phyloP scores from a whole-genome alignment of 1,140 invertebrate genomes.

The Listronotus oregonensis region DNA sequence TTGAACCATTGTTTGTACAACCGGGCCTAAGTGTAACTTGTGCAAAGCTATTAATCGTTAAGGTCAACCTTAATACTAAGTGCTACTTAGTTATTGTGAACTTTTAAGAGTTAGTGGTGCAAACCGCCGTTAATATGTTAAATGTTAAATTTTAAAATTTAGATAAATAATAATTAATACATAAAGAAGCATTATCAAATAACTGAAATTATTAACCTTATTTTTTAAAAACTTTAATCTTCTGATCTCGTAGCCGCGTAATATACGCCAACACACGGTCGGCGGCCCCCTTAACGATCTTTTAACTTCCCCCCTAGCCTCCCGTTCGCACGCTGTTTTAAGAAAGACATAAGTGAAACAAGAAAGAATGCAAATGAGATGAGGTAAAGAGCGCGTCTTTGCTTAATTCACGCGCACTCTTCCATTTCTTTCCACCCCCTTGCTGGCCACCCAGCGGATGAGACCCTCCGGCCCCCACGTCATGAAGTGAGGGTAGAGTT shows the following conservation, averaged over 20 bases:
- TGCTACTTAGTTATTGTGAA: no score
- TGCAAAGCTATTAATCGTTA: no score
- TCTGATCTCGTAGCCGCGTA: constrained; percentile 24
- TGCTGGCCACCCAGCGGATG: constrained; percentile 36
- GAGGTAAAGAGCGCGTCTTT: constrained; percentile 54
- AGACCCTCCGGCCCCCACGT: constrained; percentile 37
- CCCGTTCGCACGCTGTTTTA: constrained; percentile 28
- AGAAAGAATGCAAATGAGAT: constrained; percentile 56
- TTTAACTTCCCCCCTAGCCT: constrained; percentile 21
- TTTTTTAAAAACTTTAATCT: constrained; percentile 4
- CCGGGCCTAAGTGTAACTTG: no score
- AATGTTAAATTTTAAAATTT: no score
- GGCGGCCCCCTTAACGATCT: constrained; percentile 33
- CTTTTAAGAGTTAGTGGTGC: no score
- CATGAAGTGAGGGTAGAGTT: constrained; percentile 52
- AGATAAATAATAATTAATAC: no score
- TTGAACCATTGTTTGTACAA: no score
- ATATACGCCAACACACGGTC: constrained; percentile 27
- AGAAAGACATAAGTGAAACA: constrained; percentile 51
- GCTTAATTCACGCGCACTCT: constrained; percentile 56
- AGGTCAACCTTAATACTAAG: no score
- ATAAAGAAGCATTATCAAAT: background rate
- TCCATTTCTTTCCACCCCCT: constrained; percentile 51
- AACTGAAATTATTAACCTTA: constrained; percentile 5
- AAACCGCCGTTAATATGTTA: no score